Base-by-base conservation (phyloP, 2,797 vertebrate genomes). In the Molossus molossus region DNA sequence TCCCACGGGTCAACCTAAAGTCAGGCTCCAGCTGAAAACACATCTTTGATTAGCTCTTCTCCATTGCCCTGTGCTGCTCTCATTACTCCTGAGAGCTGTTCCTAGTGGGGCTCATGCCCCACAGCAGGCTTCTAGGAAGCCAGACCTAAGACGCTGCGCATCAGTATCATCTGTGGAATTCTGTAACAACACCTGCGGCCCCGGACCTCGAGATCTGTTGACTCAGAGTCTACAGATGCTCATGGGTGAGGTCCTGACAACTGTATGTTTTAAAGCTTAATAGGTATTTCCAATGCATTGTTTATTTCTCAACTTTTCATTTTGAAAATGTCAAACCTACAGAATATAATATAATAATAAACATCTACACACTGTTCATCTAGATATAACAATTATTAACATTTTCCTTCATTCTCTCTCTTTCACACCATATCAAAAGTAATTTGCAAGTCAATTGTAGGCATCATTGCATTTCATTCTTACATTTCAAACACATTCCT, bases 351-450 rank as follows among this genome's bases (percentile, higher is more conserved):
- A 17, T 88, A 90, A 75, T 45, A 79, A 82, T 25, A 6, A 90
- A 64, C 17, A 93, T 27, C 14, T 80, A 91, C 72, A 33, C 45
- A 86, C 0, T 65, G 50, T 58, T 88, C 62, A 90, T 23, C 70
- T 92, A 82, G 9, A 90, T 60, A 18, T 21, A 76, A 45, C 7
- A 17, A 37, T 95, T 91, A 90, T 93, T 89, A 84, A 82, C 45
- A 79, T 92, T 87, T 69, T 70, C 14, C 65, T 27, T 45, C 48
- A 57, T 84, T 91, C 65, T 73, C 53, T 65, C 53, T 87, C 55
- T 85, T 10, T 33, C 27, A 53, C 27, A 77, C 17, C 37, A 67
- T 79, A 83, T 94, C n/a, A 96, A 96, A 97, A 92, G 80, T 83
- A 83, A 81, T 94, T 95, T 89, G 58, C 45, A 93, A 64, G 55